phyloP scores from a whole-genome alignment of 1,140 invertebrate species.

The Zaprionus tsacasi region DNA sequence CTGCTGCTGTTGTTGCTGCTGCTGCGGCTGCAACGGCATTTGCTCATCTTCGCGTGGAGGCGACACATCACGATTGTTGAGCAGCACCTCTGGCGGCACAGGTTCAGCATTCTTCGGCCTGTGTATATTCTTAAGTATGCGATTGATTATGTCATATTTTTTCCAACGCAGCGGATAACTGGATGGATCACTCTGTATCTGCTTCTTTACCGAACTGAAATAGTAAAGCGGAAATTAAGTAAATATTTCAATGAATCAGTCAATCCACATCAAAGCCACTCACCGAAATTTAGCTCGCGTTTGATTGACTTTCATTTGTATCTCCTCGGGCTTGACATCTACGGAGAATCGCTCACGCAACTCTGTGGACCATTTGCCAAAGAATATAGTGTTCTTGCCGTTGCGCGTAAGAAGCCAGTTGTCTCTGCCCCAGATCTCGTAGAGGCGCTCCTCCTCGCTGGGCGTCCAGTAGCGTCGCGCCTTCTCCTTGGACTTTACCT shows the following conservation, averaged over 20 bases:
- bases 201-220: constrained; percentile 69
- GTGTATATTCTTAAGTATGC: constrained; percentile 74
- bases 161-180: constrained; percentile 70
- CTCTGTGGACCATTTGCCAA: constrained; percentile 73
- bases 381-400: constrained; percentile 78
- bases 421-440: constrained; percentile 79
- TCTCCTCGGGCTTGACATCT: constrained; percentile 77
- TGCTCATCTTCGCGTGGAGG: constrained; percentile 58
- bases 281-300: constrained; percentile 78
- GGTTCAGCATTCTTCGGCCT: constrained; percentile 77
- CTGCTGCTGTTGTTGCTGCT: not conserved
- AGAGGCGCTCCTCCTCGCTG: constrained; percentile 75
- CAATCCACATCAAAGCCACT: not conserved
- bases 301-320: constrained; percentile 81
- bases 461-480: constrained; percentile 77
- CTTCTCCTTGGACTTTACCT: constrained; percentile 69
- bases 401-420: constrained; percentile 76
- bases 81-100: constrained; percentile 65
- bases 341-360: constrained; percentile 67
- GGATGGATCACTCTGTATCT: constrained; percentile 54
- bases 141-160: constrained; percentile 73
- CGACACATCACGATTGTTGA: constrained; percentile 74
- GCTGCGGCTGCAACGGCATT: constrained; percentile 32
- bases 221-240: not conserved
- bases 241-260: not conserved